Conservation (phyloP, 2,797 vertebrate genomes). For the Falco concolor region DNA sequence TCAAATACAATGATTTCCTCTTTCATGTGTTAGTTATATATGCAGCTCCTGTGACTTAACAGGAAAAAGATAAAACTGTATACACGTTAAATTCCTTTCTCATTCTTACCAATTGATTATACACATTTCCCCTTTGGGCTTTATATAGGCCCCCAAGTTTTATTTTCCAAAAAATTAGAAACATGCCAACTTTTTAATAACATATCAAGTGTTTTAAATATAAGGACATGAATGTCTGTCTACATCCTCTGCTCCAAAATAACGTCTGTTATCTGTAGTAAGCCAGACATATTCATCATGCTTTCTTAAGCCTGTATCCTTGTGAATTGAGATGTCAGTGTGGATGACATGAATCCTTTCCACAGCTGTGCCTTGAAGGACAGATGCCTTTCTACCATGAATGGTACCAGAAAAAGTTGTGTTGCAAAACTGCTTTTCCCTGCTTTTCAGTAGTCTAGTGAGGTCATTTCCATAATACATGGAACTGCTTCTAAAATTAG, state of each 20-base stretch:
- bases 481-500: constrained; percentile 1
- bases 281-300: neutral
- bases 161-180: neutral
- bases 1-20: neutral
- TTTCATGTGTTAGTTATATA: neutral
- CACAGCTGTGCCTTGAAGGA: constrained; percentile 7
- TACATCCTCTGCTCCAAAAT: neutral
- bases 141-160: neutral
- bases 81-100: neutral
- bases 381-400: neutral
- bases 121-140: neutral
- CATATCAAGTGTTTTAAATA: neutral
- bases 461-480: neutral
- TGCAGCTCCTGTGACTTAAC: neutral
- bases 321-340: neutral
- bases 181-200: neutral
- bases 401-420: neutral
- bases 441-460: neutral
- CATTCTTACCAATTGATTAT: neutral
- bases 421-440: neutral
- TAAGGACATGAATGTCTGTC: neutral
- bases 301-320: neutral
- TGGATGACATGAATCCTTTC: neutral
- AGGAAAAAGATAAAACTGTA: neutral
- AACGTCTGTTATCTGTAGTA: neutral